Evolutionary conservation across 2,797 vertebrate species (phyloP), one percentile per base, ranked within the genome.

Genomic region (Arrhamphus sclerolepis): DNA sequence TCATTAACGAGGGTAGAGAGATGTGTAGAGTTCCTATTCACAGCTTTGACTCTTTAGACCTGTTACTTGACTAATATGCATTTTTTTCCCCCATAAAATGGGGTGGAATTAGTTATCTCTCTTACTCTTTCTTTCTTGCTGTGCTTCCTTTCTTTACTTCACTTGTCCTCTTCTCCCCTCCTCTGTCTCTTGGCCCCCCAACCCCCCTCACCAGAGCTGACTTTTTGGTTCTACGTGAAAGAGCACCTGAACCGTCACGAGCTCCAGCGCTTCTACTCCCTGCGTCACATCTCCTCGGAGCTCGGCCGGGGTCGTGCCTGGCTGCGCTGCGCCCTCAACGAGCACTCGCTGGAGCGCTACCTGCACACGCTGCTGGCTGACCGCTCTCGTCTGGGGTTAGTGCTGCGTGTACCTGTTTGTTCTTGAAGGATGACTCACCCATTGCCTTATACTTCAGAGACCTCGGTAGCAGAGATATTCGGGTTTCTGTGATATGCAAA

Each of bases 281-380:
- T 99, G 53, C 92, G 67, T 29, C 92, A 95, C 63, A 98, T 99
- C 77, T 85, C 82, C 0, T 95, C 95, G 0, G 98, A 99, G 62
- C 90, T 93, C 13, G 98, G 98, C 24, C 91, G 98, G 0, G 97
- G 97, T 26, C 94, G 97, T 0, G 96, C 97, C 26, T 99, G 98
- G 98, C 91, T 99, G 62, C 97, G 98, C 79, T 99, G 96, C 16
- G 95, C 97, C 3, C 85, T 99, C 50, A 99, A 99, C 0, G 98
- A 99, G 10, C 96, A 99, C 85, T 98, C 98, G 2, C 88, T 99
- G 75, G 98, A 99, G 75, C 94, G 96, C 80, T 97, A 96, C 17
- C 89, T 99, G 55, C 96, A 96, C 41, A 94, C 92, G 61, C 90
- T 99, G 74, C 93, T 99, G 70, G 95, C 94, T 0, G 97, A 99